Percentiles rank a stretch among this genome's conserved stretches.
Evolutionary conservation across 2,113 vertebrate genomes (phyloP).

Genomic region (Protobothrops flavoviridis): DNA sequence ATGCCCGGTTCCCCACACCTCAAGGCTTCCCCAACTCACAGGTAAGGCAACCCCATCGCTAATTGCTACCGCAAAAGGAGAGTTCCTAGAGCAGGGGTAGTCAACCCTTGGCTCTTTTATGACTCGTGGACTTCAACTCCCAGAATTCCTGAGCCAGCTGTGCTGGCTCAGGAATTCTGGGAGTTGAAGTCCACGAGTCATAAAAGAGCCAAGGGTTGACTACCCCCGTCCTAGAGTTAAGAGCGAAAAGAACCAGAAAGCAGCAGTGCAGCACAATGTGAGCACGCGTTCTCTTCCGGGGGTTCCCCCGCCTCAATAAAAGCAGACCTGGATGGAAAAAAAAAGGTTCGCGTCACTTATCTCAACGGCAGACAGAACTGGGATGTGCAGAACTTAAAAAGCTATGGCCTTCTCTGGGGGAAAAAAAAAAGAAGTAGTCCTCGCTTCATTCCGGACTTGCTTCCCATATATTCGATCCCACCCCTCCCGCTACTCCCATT

Average conservation of each 20-base stretch:
- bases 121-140: no score
- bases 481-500: neutral
- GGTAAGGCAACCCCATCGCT: neutral
- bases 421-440: neutral
- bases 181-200: no score
- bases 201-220: no score
- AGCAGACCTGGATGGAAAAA: neutral
- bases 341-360: neutral
- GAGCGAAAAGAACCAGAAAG: neutral
- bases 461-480: constrained; percentile 14
- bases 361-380: neutral
- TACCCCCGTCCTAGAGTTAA: no score
- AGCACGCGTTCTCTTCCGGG: neutral
- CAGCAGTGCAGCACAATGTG: neutral
- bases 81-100: neutral
- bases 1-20: neutral
- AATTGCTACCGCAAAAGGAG: neutral
- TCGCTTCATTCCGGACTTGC: neutral
- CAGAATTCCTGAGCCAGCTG: no score
- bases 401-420: neutral
- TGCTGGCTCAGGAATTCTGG: no score
- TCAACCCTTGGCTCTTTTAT: no score
- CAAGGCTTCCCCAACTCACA: neutral
- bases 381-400: neutral
- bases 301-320: neutral